A percentile compares a stretch with the other conserved stretches of the same genome.
Evolutionary conservation across 2,113 vertebrate genomes (phyloP).

Genomic region (Oostethus manadensis): DNA sequence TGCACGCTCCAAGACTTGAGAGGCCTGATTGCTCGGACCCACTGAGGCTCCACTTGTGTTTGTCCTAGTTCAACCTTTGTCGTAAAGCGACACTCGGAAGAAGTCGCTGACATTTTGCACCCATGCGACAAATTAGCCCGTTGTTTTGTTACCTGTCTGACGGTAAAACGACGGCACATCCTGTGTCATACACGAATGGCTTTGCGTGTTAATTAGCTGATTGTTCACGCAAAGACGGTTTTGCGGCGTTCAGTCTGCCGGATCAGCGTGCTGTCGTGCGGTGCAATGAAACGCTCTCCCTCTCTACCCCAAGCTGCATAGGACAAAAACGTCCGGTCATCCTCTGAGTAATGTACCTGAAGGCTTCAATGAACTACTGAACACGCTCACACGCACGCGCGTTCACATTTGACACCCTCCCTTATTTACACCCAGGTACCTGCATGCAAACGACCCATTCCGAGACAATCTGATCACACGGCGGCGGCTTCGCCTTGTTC

Average conservation of each 20-base stretch:
- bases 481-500: slow-evolving; percentile 75
- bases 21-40: slow-evolving; percentile 34
- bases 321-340: slow-evolving; percentile 35
- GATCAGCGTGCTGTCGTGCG: slow-evolving; percentile 29
- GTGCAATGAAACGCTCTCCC: slow-evolving; percentile 44
- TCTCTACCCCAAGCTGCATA: slow-evolving; percentile 17
- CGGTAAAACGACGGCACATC: not conserved
- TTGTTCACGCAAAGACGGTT: slow-evolving; percentile 21
- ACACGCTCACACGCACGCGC: slow-evolving; percentile 12
- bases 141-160: not conserved
- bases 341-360: slow-evolving; percentile 31
- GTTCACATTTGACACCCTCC: slow-evolving; percentile 54
- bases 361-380: slow-evolving; percentile 12
- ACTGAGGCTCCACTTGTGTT: slow-evolving; percentile 27
- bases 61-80: slow-evolving; percentile 21
- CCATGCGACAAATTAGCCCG: too few relatives aligned
- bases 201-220: slow-evolving; percentile 14
- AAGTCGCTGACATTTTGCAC: slow-evolving; percentile 7
- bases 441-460: slow-evolving; percentile 94
- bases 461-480: slow-evolving; percentile 96
- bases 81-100: slow-evolving; percentile 12
- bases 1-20: slow-evolving; percentile 46
- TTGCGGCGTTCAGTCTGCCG: slow-evolving; percentile 6
- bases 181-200: slow-evolving; percentile 11
- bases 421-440: slow-evolving; percentile 86